Evolutionary conservation across 2,888 invertebrate genomes (phyloP).

Genomic region (Chymomyza caudatula): DNA sequence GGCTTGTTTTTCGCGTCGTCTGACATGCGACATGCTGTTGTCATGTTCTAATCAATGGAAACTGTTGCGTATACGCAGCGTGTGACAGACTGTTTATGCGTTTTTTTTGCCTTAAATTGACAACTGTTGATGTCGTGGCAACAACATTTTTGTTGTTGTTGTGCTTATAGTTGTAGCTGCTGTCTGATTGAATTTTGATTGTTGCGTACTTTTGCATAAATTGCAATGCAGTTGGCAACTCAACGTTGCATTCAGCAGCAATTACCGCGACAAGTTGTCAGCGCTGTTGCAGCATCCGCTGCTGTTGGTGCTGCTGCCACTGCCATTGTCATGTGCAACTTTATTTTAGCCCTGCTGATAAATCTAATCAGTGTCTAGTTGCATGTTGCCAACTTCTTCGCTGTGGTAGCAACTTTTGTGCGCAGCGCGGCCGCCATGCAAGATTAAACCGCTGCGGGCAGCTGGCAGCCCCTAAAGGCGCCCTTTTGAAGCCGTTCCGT

Average conservation of each 20-base stretch:
- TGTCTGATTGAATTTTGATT: constrained; percentile 65
- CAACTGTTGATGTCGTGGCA: constrained; percentile 61
- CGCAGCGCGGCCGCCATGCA: constrained; percentile 35
- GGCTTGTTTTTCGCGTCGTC: neutral
- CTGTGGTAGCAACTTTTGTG: neutral
- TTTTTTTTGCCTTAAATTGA: constrained; percentile 41
- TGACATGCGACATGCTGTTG: neutral
- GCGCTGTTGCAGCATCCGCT: neutral
- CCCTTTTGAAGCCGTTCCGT: too few relatives aligned
- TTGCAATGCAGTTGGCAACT: constrained; percentile 16
- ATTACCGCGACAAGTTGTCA: constrained; percentile 41
- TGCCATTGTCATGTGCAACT: constrained; percentile 46
- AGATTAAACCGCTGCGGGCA: constrained; percentile 43
- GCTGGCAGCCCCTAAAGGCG: constrained; percentile 15
- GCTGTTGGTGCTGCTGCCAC: neutral
- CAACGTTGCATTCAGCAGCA: constrained; percentile 32
- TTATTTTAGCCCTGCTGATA: constrained; percentile 54
- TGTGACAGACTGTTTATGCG: constrained; percentile 2
- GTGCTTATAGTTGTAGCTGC: constrained; percentile 12
- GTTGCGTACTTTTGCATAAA: constrained; percentile 53
- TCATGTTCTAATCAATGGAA: constrained; percentile 15
- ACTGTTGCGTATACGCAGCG: constrained; percentile 47
- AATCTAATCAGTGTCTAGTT: constrained; percentile 65
- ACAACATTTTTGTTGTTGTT: too few relatives aligned
- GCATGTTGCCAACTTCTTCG: neutral